These are phyloP conservation scores for Acanthococcus lagerstroemiae DNA, from an alignment of 2,888 invertebrate species.

Conservation along the genomic window DNA sequence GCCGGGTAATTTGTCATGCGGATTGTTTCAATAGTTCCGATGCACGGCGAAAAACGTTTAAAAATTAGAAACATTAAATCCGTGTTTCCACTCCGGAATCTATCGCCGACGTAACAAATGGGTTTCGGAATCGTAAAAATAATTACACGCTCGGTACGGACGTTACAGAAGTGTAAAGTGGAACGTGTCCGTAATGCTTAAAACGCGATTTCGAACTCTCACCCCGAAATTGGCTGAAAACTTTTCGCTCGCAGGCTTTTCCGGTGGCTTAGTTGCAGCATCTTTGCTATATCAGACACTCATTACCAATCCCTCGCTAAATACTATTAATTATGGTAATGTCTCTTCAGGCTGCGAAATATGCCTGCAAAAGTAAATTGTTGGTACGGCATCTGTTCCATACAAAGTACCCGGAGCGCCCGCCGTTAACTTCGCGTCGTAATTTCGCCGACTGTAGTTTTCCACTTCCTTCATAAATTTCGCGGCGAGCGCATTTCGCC, in stretches of 20 bases:
- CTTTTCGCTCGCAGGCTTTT: constrained; percentile 18
- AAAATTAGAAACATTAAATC: too few species aligned
- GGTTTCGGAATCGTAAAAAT: constrained; percentile 17
- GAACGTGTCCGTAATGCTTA: constrained; percentile 27
- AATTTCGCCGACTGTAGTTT: background rate
- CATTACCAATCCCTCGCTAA: constrained; percentile 26
- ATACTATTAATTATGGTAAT: constrained; percentile 28
- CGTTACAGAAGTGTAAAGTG: background rate
- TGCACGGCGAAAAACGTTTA: background rate
- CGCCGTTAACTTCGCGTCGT: background rate
- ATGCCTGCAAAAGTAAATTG: constrained; percentile 23
- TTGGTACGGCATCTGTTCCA: constrained; percentile 26
- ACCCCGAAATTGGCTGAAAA: constrained; percentile 16
- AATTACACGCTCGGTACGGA: constrained; percentile 3
- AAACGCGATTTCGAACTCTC: constrained; percentile 22
- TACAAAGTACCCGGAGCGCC: constrained; percentile 5
- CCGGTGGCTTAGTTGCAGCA: constrained; percentile 17
- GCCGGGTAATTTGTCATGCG: background rate
- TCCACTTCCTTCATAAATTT: background rate
- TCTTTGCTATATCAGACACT: constrained; percentile 23
- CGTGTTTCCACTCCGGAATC: too few species aligned
- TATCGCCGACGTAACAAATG: constrained; percentile 2
- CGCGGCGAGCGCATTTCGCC: background rate
- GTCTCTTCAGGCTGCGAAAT: constrained; percentile 24
- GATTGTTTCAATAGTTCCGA: background rate